Base-by-base conservation (phyloP, 2,888 invertebrate genomes). In the Ptychoptera albimana region DNA sequence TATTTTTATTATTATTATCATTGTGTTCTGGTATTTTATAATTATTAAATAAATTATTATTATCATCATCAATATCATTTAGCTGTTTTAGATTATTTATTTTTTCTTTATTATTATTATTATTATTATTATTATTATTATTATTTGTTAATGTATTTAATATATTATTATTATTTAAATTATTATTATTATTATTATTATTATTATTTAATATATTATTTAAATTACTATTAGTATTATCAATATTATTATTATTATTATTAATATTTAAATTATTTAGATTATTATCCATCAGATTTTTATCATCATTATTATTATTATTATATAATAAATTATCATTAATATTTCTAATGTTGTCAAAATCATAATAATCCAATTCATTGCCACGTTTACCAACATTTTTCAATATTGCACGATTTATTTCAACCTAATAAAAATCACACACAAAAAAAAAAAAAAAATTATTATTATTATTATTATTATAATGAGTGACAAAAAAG, bases 371-470 rank as follows among this genome's bases (percentile, higher is more conserved):
- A 13, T 48, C 44, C 32, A 49, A 46, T 39, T 46, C 45, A 14
- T 48, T 50, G 42, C 54, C 53, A 60, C 86, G 75, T 63, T 87
- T 87, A 54, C 86, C 86, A 51, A 87, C 77, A 51, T 74, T 77
- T 58, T 81, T 77, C 55, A 86, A 66, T 58, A 83, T 74, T 51
- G 79, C 74, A 46, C 84, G 70, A 68, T 86, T 86, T 53, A 77
- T 75, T 55, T 75, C 75, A 46, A 75, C 74, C 67, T 75, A 68
- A 51, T 44, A 42, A 29, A 14, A 23, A 23, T 23, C 3, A 23
- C 23, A 23, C n/a, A n/a, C n/a, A n/a, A n/a, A n/a, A n/a, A n/a
- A n/a, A n/a, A n/a, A n/a, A n/a, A n/a, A n/a, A n/a, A n/a, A n/a
- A n/a, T n/a, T n/a, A n/a, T n/a, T n/a, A n/a, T n/a, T 23, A 23